A percentile compares a stretch with the other conserved stretches of the same genome.
Evolutionary conservation across 2,113 vertebrate genomes (phyloP).

Genomic region (Brachypteracias leptosomus): DNA sequence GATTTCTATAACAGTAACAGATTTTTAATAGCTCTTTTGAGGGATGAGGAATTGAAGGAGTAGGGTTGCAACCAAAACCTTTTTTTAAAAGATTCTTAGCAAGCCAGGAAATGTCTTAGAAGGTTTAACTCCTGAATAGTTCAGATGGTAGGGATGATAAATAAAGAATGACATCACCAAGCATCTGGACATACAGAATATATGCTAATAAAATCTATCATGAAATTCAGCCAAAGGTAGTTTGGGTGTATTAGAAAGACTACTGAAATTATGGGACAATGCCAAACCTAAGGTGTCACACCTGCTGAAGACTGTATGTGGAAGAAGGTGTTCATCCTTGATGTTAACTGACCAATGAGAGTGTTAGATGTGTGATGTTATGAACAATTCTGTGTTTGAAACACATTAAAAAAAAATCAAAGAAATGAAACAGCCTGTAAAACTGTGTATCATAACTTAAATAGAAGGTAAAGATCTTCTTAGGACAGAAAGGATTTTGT

Average conservation of each 20-base stretch:
- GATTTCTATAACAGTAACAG: not conserved
- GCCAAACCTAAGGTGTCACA: not conserved
- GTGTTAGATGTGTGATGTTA: not conserved
- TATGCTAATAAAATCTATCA: not conserved
- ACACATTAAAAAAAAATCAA: not conserved
- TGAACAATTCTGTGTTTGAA: not conserved
- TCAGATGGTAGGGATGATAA: not conserved
- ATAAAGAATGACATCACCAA: not conserved
- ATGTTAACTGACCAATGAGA: not conserved
- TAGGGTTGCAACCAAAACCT: not conserved
- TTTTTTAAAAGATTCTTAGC: not conserved
- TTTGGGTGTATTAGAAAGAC: not conserved
- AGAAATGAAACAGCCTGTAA: not conserved
- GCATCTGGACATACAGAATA: not conserved
- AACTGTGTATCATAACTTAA: not conserved
- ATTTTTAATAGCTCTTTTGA: slow-evolving; percentile 40
- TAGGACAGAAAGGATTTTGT: not conserved
- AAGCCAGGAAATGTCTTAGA: not conserved
- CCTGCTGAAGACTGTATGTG: not conserved
- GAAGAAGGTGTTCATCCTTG: not conserved
- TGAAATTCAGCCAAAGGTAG: not conserved
- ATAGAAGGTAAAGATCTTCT: not conserved
- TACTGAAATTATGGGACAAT: not conserved
- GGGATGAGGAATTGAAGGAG: not conserved
- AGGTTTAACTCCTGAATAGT: not conserved